A percentile compares a stretch with the other conserved stretches of the same genome.
These are phyloP conservation scores for Nymphalis urticae DNA, from an alignment of 2,888 invertebrate species.

Conservation along the genomic window DNA sequence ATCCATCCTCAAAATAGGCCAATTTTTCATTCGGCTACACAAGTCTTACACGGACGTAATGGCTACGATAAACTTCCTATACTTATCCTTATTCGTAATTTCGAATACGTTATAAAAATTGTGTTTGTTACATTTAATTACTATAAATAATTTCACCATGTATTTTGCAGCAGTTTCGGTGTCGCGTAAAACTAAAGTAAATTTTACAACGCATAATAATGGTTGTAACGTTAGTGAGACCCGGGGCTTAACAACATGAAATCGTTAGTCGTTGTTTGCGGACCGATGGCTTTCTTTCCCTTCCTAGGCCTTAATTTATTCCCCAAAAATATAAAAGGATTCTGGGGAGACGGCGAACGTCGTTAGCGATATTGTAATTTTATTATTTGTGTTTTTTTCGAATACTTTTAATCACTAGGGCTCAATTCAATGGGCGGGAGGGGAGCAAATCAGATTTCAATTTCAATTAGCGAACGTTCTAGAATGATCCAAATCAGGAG, in stretches of 20 bases:
- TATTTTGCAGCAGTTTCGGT: conserved; percentile 34
- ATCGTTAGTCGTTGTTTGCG: conserved; percentile 70
- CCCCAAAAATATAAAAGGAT: conserved; percentile 80
- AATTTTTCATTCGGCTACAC: conserved; percentile 75
- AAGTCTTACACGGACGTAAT: conserved; percentile 54
- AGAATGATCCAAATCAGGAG: conserved; percentile 68
- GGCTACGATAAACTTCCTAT: conserved; percentile 47
- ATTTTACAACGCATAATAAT: conserved; percentile 48
- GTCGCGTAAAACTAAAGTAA: conserved; percentile 39
- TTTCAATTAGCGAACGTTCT: conserved; percentile 79
- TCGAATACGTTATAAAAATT: conserved; percentile 13
- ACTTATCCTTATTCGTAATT: conserved; percentile 37
- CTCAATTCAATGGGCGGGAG: conserved; percentile 57
- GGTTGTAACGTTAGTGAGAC: conserved; percentile 49
- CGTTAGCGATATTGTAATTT: conserved; percentile 83
- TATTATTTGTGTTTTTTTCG: conserved; percentile 82
- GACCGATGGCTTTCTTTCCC: conserved; percentile 62
- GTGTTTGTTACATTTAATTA: conserved; percentile 36
- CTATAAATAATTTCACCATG: conserved; percentile 22
- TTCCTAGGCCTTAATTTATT: conserved; percentile 75
- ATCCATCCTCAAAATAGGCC: conserved; percentile 80
- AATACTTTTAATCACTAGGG: conserved; percentile 80
- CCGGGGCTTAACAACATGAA: conserved; percentile 61
- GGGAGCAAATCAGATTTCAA: conserved; percentile 80
- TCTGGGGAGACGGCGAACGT: conserved; percentile 69